phyloP scores from a whole-genome alignment of 2,888 invertebrate genomes.

The Orchesellides sinensis region DNA sequence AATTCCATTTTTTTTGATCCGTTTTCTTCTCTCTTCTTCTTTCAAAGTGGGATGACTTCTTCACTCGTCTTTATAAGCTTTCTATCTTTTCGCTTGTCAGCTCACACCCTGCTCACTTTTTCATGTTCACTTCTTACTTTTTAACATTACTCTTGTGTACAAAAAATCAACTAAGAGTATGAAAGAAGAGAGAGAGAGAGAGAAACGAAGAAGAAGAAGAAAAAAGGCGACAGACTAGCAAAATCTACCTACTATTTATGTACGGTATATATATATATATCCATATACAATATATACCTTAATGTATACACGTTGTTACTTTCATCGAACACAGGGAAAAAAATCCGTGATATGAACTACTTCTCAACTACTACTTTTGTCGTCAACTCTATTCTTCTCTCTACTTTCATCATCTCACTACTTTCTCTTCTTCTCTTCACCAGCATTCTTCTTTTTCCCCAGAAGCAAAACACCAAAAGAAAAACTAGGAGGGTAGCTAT shows the following conservation, averaged over 20 bases:
- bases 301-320: too few species aligned
- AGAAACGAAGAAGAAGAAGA: background rate
- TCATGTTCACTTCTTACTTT: slow-evolving; percentile 4
- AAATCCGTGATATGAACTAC: background rate
- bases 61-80: background rate
- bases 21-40: background rate
- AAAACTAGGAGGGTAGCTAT: background rate
- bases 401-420: background rate
- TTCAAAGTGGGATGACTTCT: slow-evolving; percentile 21
- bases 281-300: too few species aligned
- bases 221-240: too few species aligned
- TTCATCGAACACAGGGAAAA: too few species aligned
- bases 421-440: background rate
- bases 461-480: slow-evolving; percentile 7
- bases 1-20: slow-evolving; percentile 32
- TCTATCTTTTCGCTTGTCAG: slow-evolving; percentile 13
- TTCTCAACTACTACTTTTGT: slow-evolving; percentile 25
- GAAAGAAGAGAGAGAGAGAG: background rate
- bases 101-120: slow-evolving; percentile 20
- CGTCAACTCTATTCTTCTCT: slow-evolving; percentile 11
- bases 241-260: too few species aligned
- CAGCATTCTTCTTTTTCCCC: slow-evolving; percentile 13
- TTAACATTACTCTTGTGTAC: too few species aligned
- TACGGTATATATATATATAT: too few species aligned
- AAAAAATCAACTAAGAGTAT: too few species aligned